These are phyloP conservation scores for Pitangus sulphuratus DNA, from an alignment of 2,797 vertebrate genomes.

Conservation along the genomic window DNA sequence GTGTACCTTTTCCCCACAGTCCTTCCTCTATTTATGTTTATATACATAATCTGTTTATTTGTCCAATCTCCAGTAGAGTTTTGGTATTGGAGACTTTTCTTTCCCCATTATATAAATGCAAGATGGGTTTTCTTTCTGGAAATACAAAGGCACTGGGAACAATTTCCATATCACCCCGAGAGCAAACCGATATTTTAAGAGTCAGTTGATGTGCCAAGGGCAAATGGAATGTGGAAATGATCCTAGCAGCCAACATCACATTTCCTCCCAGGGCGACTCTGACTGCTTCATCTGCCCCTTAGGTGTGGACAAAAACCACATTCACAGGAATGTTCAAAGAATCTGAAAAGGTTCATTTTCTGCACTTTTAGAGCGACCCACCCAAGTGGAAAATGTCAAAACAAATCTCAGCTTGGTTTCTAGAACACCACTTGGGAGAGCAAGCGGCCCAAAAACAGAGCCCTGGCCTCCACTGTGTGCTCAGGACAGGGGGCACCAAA, in stretches of 20 bases:
- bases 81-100: not conserved
- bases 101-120: not conserved
- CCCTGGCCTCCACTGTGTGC: not conserved
- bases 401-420: conserved; percentile 28
- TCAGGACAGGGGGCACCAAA: not conserved
- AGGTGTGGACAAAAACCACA: not conserved
- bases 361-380: conserved; percentile 36
- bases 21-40: not conserved
- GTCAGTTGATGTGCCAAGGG: not conserved
- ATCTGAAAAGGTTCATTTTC: conserved; percentile 37
- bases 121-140: not conserved
- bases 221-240: conserved; percentile 12
- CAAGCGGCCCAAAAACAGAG: not conserved
- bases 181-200: conserved; percentile 2
- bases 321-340: not conserved
- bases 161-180: not conserved
- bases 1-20: not conserved
- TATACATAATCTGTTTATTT: not conserved
- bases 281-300: not conserved
- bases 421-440: not conserved
- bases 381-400: conserved; percentile 22
- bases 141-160: not conserved
- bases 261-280: not conserved
- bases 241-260: not conserved
- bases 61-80: not conserved